Evolutionary conservation across 2,113 vertebrate genomes (phyloP), one percentile per base, ranked within the genome.

Genomic region (Pungitius pungitius): DNA sequence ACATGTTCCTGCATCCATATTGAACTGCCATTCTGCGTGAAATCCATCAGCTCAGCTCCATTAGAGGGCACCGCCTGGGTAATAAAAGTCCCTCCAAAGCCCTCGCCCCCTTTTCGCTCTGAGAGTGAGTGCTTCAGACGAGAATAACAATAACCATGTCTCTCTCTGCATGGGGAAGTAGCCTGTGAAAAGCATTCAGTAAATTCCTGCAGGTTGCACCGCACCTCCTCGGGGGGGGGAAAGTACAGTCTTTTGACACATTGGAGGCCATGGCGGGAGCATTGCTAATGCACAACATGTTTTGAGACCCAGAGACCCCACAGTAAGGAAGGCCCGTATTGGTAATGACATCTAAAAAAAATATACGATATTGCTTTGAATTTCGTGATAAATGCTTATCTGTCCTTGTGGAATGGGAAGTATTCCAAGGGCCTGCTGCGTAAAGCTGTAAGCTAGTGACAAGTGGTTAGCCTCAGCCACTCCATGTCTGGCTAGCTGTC

Each of bases 21-120:
- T 74, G 60, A 69, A 62, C 54, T 58, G 30, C 47, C 42, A 63
- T 67, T 54, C 60, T 67, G 74, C 12, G 3, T 75, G 67, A 85
- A 85, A 81, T 78, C 78, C 65, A 79, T 85, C 77, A 73, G 70
- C 59, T 69, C 37, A 61, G 58, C 69, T 73, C 43, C 62, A 66
- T 73, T 80, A 63, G 22, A 59, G 78, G 52, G 24, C 8, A 3
- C 43, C 37, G 55, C 35, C 30, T 22, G 24, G 24, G 43, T 69
- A 64, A 78, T 62, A 17, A 69, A 71, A 72, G 61, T 62, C 61
- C 65, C 56, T 62, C 15, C 24, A 65, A 51, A 70, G 37, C 54
- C 33, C 24, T 66, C 26, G 37, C 61, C 56, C 49, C 60, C 51
- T 11, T 54, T 57, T 69, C 75, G 59, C 26, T 71, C 65, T 30